Conservation (phyloP, 1,140 invertebrate species). For the Macrotrachela quadricornifera region DNA sequence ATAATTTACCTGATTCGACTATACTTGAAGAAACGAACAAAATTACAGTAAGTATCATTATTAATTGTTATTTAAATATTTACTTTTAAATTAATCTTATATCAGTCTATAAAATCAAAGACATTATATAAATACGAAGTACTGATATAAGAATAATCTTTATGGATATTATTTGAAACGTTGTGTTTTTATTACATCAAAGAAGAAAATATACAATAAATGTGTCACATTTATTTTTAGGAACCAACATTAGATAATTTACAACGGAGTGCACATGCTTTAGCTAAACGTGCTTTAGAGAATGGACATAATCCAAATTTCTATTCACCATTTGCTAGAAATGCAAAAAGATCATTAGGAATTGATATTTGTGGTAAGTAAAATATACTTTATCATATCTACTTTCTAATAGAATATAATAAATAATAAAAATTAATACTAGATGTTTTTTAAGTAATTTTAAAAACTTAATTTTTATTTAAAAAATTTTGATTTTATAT, state of each 20-base stretch:
- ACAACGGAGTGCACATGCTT: constrained; percentile 70
- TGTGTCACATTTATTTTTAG: constrained; percentile 14
- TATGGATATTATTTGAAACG: too few species aligned
- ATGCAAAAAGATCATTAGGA: constrained; percentile 60
- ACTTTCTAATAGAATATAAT: neutral
- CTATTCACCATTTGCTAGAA: constrained; percentile 79
- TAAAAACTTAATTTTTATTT: neutral
- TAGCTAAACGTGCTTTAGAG: constrained; percentile 74
- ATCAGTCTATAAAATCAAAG: too few species aligned
- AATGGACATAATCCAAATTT: constrained; percentile 77
- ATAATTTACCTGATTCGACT: constrained; percentile 75
- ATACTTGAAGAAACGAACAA: constrained; percentile 55
- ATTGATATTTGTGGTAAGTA: constrained; percentile 63
- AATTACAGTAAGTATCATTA: constrained; percentile 21
- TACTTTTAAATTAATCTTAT: too few species aligned
- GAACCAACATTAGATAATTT: constrained; percentile 32
- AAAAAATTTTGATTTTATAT: too few species aligned
- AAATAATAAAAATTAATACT: neutral
- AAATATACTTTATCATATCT: neutral
- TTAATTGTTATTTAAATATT: too few species aligned
- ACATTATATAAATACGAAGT: too few species aligned
- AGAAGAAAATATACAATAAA: too few species aligned
- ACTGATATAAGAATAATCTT: too few species aligned
- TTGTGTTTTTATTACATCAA: too few species aligned
- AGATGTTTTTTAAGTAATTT: neutral